Evolutionary conservation across 1,140 invertebrate species (phyloP).

Genomic region (Leptopilina clavipes): DNA sequence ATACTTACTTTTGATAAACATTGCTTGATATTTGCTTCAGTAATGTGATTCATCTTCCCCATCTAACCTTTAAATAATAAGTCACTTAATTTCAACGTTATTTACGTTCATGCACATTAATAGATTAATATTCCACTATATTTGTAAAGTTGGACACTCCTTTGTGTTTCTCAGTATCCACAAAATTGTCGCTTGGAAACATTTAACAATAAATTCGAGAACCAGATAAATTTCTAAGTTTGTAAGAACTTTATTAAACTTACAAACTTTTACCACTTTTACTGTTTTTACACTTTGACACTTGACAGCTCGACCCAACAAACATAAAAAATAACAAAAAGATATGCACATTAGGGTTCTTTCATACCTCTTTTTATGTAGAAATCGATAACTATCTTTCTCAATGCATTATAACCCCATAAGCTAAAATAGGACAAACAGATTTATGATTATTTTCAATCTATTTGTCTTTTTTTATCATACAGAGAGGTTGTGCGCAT

Average conservation of each 20-base stretch:
- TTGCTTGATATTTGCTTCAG: slow-evolving; percentile 76
- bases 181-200: not conserved
- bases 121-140: not conserved
- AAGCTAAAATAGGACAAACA: too few species aligned
- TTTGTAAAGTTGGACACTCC: not conserved
- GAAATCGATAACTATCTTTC: too few species aligned
- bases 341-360: not conserved
- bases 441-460: too few species aligned
- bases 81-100: not conserved
- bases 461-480: too few species aligned
- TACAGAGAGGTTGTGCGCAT: too few species aligned
- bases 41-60: slow-evolving; percentile 65
- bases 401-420: too few species aligned
- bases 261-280: not conserved
- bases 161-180: not conserved
- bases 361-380: too few species aligned
- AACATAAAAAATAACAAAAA: slow-evolving; percentile 3
- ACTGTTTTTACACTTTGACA: not conserved
- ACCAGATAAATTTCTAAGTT: not conserved
- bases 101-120: not conserved
- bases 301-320: not conserved
- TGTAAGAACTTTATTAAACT: not conserved
- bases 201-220: not conserved
- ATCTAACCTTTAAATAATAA: slow-evolving; percentile 55
- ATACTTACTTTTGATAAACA: slow-evolving; percentile 73